Percentiles rank a stretch among this genome's conserved stretches.
phyloP scores from a whole-genome alignment of 1,140 invertebrate genomes.

The Drosophila funebris region DNA sequence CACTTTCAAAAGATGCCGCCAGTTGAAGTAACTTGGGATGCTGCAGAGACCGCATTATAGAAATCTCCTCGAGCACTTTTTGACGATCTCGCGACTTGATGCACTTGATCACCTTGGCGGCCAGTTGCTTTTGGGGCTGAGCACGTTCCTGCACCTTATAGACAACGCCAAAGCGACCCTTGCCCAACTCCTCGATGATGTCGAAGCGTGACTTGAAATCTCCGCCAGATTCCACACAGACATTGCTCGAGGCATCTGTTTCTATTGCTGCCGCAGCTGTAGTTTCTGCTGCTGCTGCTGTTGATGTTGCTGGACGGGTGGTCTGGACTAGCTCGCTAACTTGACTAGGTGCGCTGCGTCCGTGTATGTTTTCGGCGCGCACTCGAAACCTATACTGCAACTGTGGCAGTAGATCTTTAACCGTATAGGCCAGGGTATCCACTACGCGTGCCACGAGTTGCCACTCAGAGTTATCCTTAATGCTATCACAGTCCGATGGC shows the following conservation, averaged over 20 bases:
- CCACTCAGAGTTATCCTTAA: slow-evolving; percentile 85
- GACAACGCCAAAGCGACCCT: slow-evolving; percentile 92
- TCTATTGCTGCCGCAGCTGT: slow-evolving; percentile 53
- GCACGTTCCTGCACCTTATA: slow-evolving; percentile 90
- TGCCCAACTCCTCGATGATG: slow-evolving; percentile 90
- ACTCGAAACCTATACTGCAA: slow-evolving; percentile 89
- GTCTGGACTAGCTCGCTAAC: slow-evolving; percentile 74
- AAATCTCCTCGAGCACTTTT: slow-evolving; percentile 95
- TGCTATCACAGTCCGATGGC: slow-evolving; percentile 74
- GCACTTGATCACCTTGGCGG: slow-evolving; percentile 96
- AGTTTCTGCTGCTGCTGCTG: slow-evolving; percentile 75
- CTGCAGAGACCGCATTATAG: slow-evolving; percentile 94
- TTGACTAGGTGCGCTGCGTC: slow-evolving; percentile 88
- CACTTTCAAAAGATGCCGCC: slow-evolving; percentile 93
- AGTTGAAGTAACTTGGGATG: slow-evolving; percentile 96
- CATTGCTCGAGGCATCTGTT: slow-evolving; percentile 73
- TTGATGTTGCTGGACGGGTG: neutral
- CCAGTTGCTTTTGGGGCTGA: slow-evolving; percentile 88
- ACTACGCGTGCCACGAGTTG: slow-evolving; percentile 86
- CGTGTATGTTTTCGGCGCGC: slow-evolving; percentile 91
- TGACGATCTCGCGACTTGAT: slow-evolving; percentile 92
- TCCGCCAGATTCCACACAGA: slow-evolving; percentile 84
- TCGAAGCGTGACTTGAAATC: slow-evolving; percentile 87
- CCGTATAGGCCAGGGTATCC: slow-evolving; percentile 87
- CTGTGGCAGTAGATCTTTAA: slow-evolving; percentile 85